Conservation (phyloP, 1,140 invertebrate genomes). For the Gryon sp. region DNA sequence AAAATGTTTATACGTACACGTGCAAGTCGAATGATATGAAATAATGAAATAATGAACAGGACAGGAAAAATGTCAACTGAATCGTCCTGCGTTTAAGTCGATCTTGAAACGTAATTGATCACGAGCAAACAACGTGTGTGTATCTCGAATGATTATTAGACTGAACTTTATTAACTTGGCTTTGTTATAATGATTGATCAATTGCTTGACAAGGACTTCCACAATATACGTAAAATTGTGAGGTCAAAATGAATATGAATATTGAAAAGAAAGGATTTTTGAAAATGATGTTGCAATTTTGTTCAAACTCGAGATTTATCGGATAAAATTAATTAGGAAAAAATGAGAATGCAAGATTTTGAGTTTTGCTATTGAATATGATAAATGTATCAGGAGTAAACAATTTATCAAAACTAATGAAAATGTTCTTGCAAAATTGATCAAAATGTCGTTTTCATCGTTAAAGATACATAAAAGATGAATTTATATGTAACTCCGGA, state of each 20-base stretch:
- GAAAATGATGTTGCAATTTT: constrained; percentile 1
- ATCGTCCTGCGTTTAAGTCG: constrained; percentile 7
- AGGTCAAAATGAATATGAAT: constrained; percentile 11
- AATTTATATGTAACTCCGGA: too few relatives aligned
- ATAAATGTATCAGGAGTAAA: too few relatives aligned
- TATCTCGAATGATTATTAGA: constrained; percentile 21
- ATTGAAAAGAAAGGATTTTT: background rate
- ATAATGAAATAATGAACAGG: background rate
- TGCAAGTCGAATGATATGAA: background rate
- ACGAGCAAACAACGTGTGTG: constrained; percentile 16
- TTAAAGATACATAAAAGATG: too few relatives aligned
- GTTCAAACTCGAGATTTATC: background rate
- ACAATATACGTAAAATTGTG: constrained; percentile 8
- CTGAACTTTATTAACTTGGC: constrained; percentile 7
- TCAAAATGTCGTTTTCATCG: too few relatives aligned
- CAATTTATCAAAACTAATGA: too few relatives aligned
- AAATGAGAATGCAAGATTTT: too few relatives aligned
- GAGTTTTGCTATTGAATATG: too few relatives aligned
- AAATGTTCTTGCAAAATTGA: too few relatives aligned
- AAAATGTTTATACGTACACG: too few relatives aligned
- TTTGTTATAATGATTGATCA: constrained; percentile 9
- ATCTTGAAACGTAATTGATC: constrained; percentile 38
- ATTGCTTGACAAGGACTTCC: constrained; percentile 3
- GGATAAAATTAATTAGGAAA: background rate
- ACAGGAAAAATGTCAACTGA: constrained; percentile 17